phyloP scores from a whole-genome alignment of 2,797 vertebrate genomes.

The Cuniculus paca region DNA sequence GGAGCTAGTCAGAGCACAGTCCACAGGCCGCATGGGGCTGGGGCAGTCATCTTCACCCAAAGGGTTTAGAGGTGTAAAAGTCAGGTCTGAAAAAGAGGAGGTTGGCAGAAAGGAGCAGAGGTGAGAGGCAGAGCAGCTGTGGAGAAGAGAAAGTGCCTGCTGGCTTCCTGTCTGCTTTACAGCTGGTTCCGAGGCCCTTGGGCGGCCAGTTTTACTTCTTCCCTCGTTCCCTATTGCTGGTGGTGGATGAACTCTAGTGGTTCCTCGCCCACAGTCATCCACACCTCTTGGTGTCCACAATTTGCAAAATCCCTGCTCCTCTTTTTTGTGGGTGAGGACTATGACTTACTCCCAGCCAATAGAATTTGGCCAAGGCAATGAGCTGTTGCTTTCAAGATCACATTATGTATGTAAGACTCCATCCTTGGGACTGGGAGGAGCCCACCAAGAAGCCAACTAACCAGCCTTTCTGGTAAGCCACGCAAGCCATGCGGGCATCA shows the following conservation, averaged over 20 bases:
- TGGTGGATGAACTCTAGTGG: neutral
- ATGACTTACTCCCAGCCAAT: neutral
- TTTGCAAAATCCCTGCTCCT: neutral
- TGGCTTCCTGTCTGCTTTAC: neutral
- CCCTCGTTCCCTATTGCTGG: neutral
- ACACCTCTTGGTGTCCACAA: neutral
- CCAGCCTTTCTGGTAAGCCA: too few relatives aligned
- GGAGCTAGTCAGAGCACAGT: neutral
- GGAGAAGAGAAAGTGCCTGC: neutral
- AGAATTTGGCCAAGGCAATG: neutral
- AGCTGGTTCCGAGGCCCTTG: fast-evolving
- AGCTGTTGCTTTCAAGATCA: neutral
- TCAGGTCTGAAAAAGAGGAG: neutral
- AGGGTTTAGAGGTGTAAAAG: neutral
- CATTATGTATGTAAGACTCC: neutral
- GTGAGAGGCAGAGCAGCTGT: neutral
- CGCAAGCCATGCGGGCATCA: too few relatives aligned
- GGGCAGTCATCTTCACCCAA: neutral
- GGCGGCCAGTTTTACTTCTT: neutral
- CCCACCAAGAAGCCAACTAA: too few relatives aligned
- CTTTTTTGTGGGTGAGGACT: neutral
- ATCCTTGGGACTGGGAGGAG: too few relatives aligned
- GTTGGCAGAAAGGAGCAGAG: neutral
- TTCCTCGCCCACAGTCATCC: fast-evolving
- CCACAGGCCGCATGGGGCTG: neutral